Conservation (phyloP, 1,140 invertebrate genomes). For the Drosophila sproati region DNA sequence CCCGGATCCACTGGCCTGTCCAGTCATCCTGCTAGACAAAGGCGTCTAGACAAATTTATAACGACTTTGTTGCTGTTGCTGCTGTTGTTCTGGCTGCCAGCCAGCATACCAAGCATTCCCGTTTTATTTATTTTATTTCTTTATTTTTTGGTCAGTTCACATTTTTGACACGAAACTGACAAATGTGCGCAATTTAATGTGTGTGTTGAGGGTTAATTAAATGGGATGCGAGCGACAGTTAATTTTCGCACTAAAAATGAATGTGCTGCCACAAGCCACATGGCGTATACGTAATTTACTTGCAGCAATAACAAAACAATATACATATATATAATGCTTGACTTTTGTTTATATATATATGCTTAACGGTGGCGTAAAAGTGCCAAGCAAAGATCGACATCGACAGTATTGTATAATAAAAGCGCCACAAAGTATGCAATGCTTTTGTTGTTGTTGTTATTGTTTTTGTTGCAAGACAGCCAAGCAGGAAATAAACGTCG, state of each 20-base stretch:
- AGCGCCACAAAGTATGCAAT: slow-evolving; percentile 77
- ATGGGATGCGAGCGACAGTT: slow-evolving; percentile 57
- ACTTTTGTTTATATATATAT: slow-evolving; percentile 73
- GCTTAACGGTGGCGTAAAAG: slow-evolving; percentile 72
- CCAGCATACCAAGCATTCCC: slow-evolving; percentile 54
- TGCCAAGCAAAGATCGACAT: slow-evolving; percentile 68
- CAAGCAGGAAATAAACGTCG: slow-evolving; percentile 79
- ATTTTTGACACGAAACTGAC: slow-evolving; percentile 74
- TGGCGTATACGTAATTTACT: slow-evolving; percentile 80
- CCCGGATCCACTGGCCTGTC: slow-evolving; percentile 3
- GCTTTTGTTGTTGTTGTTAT: slow-evolving; percentile 37
- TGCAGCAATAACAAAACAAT: slow-evolving; percentile 16
- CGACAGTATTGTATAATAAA: slow-evolving; percentile 68
- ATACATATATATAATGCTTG: slow-evolving; percentile 35
- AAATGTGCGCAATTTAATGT: slow-evolving; percentile 48
- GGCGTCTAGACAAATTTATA: slow-evolving; percentile 79
- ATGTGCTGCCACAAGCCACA: slow-evolving; percentile 36
- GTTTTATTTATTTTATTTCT: slow-evolving; percentile 28
- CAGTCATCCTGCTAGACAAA: slow-evolving; percentile 66
- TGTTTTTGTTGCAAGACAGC: slow-evolving; percentile 27
- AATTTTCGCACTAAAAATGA: slow-evolving; percentile 52
- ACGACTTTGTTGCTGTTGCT: slow-evolving; percentile 44
- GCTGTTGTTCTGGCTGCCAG: slow-evolving; percentile 30
- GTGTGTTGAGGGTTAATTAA: slow-evolving; percentile 70
- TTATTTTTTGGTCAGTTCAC: slow-evolving; percentile 49